phyloP scores from a whole-genome alignment of 2,888 invertebrate species.

The Mylabris sibirica region DNA sequence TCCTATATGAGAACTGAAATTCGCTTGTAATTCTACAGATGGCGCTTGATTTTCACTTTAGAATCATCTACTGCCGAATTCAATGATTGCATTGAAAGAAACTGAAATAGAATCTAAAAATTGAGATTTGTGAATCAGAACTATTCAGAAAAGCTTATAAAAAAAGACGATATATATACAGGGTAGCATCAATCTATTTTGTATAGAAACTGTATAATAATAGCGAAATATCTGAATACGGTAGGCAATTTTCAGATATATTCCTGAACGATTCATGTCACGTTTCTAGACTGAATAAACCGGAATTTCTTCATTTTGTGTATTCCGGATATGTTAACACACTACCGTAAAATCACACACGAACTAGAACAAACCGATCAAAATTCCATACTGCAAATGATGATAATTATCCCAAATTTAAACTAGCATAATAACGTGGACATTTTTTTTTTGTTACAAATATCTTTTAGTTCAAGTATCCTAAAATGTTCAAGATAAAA shows the following conservation, averaged over 20 bases:
- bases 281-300: background rate
- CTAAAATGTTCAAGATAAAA: background rate
- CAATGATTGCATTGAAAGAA: background rate
- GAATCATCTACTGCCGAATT: too few relatives aligned
- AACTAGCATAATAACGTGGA: background rate
- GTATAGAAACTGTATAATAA: background rate
- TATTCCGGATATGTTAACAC: constrained; percentile 7
- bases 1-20: background rate
- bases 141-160: too few relatives aligned
- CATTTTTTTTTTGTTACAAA: background rate
- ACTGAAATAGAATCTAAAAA: too few relatives aligned
- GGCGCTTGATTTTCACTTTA: background rate
- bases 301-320: background rate
- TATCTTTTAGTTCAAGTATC: too few relatives aligned
- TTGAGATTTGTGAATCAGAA: too few relatives aligned
- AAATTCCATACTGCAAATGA: background rate
- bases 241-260: background rate
- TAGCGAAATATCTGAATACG: background rate
- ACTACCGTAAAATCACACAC: background rate
- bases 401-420: background rate
- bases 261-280: background rate
- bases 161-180: too few relatives aligned
- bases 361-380: background rate
- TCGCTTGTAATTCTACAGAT: background rate
- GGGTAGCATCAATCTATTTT: background rate